Evolutionary conservation across 2,113 vertebrate genomes (phyloP).

Genomic region (Boleophthalmus pectinirostris): DNA sequence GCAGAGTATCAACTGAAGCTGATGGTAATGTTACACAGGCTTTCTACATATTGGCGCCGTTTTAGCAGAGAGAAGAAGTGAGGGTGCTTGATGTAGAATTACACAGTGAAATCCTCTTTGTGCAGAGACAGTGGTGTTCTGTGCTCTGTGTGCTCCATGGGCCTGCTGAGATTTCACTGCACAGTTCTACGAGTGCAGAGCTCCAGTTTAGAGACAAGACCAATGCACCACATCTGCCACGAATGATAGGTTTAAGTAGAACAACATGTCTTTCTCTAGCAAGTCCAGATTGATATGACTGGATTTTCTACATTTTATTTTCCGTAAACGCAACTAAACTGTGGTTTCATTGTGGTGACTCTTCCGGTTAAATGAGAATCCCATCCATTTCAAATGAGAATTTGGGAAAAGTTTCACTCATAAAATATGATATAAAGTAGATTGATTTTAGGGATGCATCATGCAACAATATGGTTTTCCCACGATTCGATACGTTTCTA

Average conservation of each 20-base stretch:
- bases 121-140: conserved; percentile 28
- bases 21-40: conserved; percentile 35
- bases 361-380: too few relatives aligned
- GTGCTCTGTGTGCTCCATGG: conserved; percentile 42
- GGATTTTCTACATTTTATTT: too few relatives aligned
- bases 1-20: conserved; percentile 6
- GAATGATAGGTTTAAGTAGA: background rate
- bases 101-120: conserved; percentile 53
- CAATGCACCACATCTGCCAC: background rate
- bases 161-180: conserved; percentile 34
- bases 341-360: too few relatives aligned
- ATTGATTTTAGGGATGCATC: too few relatives aligned
- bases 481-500: too few relatives aligned
- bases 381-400: too few relatives aligned
- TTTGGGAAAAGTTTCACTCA: too few relatives aligned
- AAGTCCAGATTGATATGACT: background rate
- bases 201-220: conserved; percentile 15
- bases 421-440: too few relatives aligned
- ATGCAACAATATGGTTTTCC: too few relatives aligned
- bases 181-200: conserved; percentile 44
- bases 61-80: conserved; percentile 26
- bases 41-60: conserved; percentile 48
- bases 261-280: too few relatives aligned
- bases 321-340: too few relatives aligned
- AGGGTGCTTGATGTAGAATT: conserved; percentile 48